Percentiles rank a stretch among this genome's conserved stretches.
phyloP scores from a whole-genome alignment of 2,113 vertebrate species.

The Podilymbus podiceps region DNA sequence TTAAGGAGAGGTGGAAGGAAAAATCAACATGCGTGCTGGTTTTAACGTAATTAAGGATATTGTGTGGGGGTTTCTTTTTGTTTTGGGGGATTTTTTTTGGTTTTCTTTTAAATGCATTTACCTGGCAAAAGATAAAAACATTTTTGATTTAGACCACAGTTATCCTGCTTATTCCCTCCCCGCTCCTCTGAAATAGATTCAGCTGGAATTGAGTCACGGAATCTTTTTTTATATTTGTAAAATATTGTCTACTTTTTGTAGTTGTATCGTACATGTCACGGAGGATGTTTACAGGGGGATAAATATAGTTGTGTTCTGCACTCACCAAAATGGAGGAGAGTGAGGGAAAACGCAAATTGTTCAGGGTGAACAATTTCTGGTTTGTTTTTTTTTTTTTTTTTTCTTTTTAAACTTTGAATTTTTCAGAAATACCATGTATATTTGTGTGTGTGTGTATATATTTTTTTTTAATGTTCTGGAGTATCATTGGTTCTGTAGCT shows the following conservation, averaged over 20 bases:
- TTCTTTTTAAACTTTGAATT: background rate
- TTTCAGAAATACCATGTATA: background rate
- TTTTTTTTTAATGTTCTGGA: background rate
- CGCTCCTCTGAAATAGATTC: constrained; percentile 12
- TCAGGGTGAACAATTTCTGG: background rate
- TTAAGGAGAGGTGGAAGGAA: background rate
- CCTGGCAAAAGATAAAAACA: constrained; percentile 1
- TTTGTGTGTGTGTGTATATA: background rate
- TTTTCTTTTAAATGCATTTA: background rate
- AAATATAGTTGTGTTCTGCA: background rate
- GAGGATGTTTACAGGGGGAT: background rate
- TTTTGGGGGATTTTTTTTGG: background rate
- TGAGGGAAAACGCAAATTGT: background rate
- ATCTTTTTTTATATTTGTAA: background rate
- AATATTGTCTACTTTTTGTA: background rate
- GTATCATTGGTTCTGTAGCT: background rate
- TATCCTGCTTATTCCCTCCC: background rate
- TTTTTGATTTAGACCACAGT: background rate
- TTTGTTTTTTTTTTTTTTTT: background rate
- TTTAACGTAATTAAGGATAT: background rate
- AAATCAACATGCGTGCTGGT: background rate
- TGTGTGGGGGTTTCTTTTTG: background rate
- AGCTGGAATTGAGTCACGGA: constrained; percentile 39
- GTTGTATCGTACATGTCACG: rapidly evolving
- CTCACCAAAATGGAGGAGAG: background rate